Conservation (phyloP, 2,797 vertebrate genomes). For the Trichosurus vulpecula region DNA sequence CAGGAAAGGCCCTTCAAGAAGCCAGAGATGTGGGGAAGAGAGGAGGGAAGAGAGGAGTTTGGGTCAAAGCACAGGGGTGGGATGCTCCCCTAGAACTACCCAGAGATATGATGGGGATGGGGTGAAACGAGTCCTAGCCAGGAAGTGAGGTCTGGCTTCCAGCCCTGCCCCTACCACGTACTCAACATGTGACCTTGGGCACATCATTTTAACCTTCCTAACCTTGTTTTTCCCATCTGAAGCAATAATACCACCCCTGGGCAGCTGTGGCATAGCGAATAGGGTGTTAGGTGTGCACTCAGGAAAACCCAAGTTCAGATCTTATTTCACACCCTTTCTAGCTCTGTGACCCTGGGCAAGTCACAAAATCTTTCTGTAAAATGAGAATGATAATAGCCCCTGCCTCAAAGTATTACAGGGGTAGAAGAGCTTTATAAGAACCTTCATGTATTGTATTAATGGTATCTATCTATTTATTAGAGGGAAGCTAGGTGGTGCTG, state of each 20-base stretch:
- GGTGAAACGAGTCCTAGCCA: neutral
- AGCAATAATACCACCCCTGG: neutral
- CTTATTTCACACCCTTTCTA: neutral
- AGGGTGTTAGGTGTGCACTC: neutral
- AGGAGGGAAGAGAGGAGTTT: neutral
- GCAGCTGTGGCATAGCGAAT: neutral
- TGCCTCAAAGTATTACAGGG: neutral
- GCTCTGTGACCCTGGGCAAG: neutral
- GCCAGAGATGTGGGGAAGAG: neutral
- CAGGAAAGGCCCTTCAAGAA: neutral
- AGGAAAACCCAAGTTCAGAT: neutral
- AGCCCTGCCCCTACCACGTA: neutral
- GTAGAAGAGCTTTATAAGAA: neutral
- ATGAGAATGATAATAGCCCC: neutral
- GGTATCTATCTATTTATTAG: neutral
- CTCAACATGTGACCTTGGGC: neutral
- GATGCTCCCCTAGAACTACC: neutral
- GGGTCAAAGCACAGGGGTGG: neutral
- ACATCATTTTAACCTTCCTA: neutral
- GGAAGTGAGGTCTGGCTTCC: neutral
- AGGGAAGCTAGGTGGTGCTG: neutral
- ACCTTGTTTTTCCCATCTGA: neutral
- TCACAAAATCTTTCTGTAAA: neutral
- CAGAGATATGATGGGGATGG: neutral
- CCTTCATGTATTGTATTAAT: neutral